Evolutionary conservation across 2,888 invertebrate genomes (phyloP).

Genomic region (Mechanitis messenoides): DNA sequence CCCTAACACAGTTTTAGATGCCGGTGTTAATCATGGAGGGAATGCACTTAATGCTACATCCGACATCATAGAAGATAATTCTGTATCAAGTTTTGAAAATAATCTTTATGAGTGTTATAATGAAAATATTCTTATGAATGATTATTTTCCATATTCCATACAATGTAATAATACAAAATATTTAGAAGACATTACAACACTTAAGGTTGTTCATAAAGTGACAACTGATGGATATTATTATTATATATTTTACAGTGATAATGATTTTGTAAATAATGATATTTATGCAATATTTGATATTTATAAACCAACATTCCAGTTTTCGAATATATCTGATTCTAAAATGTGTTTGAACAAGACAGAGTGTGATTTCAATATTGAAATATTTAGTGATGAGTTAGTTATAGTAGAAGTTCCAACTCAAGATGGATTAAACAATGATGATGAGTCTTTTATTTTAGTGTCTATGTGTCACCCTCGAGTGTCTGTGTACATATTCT

Average conservation of each 20-base stretch:
- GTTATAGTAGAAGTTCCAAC: constrained; percentile 91
- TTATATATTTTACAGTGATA: constrained; percentile 92
- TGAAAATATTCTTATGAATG: constrained; percentile 83
- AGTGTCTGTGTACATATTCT: constrained; percentile 86
- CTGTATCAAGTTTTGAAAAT: constrained; percentile 90
- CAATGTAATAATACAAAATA: constrained; percentile 82
- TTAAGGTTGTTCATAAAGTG: constrained; percentile 82
- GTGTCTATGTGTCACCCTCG: constrained; percentile 88
- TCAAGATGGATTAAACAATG: constrained; percentile 86
- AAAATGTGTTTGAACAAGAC: constrained; percentile 86
- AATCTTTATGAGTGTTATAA: constrained; percentile 85
- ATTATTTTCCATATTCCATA: constrained; percentile 82
- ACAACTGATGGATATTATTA: constrained; percentile 89
- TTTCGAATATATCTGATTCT: constrained; percentile 80
- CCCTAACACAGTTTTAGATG: constrained; percentile 79
- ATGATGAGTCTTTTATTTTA: constrained; percentile 82
- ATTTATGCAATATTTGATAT: constrained; percentile 91
- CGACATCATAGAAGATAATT: constrained; percentile 74
- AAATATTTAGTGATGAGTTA: constrained; percentile 84
- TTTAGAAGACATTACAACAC: constrained; percentile 80
- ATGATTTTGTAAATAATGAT: constrained; percentile 86
- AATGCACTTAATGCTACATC: constrained; percentile 79
- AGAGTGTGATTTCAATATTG: constrained; percentile 84
- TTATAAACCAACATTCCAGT: constrained; percentile 88
- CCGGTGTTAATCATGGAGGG: constrained; percentile 86